A percentile compares a stretch with the other conserved stretches of the same genome.
Evolutionary conservation across 2,113 vertebrate species (phyloP).

Genomic region (Sinocyclocheilus maitianheensis): DNA sequence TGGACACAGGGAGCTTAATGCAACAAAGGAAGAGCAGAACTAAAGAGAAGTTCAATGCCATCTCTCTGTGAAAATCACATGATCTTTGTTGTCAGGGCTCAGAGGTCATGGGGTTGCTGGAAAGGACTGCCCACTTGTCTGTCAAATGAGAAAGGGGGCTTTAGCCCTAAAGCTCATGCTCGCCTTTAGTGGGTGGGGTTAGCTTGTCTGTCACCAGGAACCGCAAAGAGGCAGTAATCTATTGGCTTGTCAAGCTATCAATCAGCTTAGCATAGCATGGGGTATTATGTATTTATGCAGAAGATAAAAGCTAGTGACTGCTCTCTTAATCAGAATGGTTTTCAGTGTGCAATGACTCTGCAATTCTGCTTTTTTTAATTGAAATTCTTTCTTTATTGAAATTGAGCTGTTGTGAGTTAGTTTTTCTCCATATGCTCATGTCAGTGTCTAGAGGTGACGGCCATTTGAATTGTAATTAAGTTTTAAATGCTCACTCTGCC

Average conservation of each 20-base stretch:
- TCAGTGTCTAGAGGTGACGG: neutral
- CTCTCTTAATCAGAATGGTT: conserved; percentile 40
- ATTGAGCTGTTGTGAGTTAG: conserved; percentile 3
- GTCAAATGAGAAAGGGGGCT: conserved; percentile 69
- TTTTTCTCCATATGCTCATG: conserved; percentile 39
- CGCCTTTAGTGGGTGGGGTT: conserved; percentile 63
- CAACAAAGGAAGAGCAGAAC: conserved; percentile 16
- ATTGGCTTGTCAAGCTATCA: conserved; percentile 71
- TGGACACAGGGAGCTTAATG: conserved; percentile 14
- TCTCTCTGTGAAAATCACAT: neutral
- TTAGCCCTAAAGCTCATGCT: conserved; percentile 53
- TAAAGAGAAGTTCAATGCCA: conserved; percentile 21
- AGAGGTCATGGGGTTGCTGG: conserved; percentile 60
- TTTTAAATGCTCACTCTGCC: conserved; percentile 21
- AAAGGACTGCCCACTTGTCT: conserved; percentile 72
- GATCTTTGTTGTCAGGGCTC: conserved; percentile 63
- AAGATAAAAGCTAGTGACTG: conserved; percentile 54
- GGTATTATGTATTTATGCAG: conserved; percentile 29
- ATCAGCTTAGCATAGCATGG: conserved; percentile 63
- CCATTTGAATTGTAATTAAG: conserved; percentile 41
- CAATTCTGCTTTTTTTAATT: neutral
- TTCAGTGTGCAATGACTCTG: conserved; percentile 14
- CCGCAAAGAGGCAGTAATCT: conserved; percentile 67
- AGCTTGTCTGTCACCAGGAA: conserved; percentile 65
- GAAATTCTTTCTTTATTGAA: neutral